These are phyloP conservation scores for Ursus arctos DNA, from an alignment of 2,113 vertebrate species.

Conservation along the genomic window DNA sequence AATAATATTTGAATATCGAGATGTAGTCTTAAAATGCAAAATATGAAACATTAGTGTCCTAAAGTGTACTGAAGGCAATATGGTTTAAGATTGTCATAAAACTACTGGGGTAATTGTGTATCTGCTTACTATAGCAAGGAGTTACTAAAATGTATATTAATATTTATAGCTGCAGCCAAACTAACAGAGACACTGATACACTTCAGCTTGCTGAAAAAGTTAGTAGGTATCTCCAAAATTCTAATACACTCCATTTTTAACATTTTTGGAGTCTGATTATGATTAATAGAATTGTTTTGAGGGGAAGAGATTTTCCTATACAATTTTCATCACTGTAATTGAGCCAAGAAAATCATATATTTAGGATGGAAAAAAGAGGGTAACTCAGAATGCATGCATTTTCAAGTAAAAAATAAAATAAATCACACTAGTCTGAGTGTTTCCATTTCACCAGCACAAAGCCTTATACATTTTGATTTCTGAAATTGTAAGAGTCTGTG, in stretches of 20 bases:
- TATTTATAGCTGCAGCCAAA: neutral
- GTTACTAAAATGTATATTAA: neutral
- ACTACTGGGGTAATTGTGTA: neutral
- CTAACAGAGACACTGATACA: neutral
- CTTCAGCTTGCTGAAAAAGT: neutral
- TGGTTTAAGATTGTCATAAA: neutral
- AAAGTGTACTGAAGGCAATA: neutral
- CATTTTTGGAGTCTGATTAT: neutral
- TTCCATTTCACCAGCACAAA: neutral
- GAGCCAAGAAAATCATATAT: neutral
- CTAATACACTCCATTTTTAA: neutral
- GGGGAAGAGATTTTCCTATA: neutral
- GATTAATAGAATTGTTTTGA: slow-evolving; percentile 21
- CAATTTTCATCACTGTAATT: neutral
- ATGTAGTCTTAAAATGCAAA: neutral
- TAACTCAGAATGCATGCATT: neutral
- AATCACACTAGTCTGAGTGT: neutral
- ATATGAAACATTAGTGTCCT: neutral
- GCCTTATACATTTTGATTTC: neutral
- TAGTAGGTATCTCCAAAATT: neutral
- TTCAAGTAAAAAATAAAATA: slow-evolving; percentile 3
- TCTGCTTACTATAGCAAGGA: neutral
- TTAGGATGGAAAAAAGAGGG: rapidly evolving
- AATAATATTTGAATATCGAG: neutral
- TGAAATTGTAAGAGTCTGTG: neutral